These are phyloP conservation scores for Clarias fuscus DNA, from an alignment of 2,797 vertebrate species.

Conservation along the genomic window DNA sequence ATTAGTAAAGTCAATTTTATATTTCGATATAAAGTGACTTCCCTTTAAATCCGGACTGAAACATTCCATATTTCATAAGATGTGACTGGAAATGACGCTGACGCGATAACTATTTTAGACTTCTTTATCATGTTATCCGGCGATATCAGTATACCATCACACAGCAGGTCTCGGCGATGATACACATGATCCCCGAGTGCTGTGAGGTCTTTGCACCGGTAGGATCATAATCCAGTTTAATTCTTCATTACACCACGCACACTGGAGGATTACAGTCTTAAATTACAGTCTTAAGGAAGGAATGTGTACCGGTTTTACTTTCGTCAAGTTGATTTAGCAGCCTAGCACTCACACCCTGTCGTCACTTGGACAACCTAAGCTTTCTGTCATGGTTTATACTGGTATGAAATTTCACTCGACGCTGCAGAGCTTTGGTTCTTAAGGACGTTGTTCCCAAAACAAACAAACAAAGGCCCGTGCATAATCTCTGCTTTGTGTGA, in stretches of 20 bases:
- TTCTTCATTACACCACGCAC: constrained; percentile 20
- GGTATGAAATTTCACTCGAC: constrained; percentile 24
- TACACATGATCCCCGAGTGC: constrained; percentile 27
- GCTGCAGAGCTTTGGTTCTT: constrained; percentile 14
- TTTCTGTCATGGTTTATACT: constrained; percentile 16
- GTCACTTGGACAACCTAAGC: neutral
- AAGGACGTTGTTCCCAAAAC: constrained; percentile 25
- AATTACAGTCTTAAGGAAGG: constrained; percentile 21
- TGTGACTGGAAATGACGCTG: constrained; percentile 18
- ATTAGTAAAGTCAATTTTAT: neutral
- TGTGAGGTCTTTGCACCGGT: constrained; percentile 32
- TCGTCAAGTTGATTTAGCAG: constrained; percentile 13
- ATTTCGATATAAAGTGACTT: neutral
- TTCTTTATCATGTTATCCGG: constrained; percentile 2
- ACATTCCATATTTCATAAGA: constrained; percentile 11
- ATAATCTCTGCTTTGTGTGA: constrained; percentile 37
- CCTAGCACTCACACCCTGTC: constrained; percentile 4
- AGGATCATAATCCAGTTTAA: constrained; percentile 38
- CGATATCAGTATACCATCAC: constrained; percentile 27
- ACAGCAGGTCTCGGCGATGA: constrained; percentile 18
- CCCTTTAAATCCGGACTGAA: neutral
- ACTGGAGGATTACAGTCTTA: constrained; percentile 12
- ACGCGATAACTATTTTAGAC: constrained; percentile 11
- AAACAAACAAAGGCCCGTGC: constrained; percentile 13
- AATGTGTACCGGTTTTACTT: neutral